Evolutionary conservation across 2,888 invertebrate genomes (phyloP).

Genomic region (Spodoptera exigua): DNA sequence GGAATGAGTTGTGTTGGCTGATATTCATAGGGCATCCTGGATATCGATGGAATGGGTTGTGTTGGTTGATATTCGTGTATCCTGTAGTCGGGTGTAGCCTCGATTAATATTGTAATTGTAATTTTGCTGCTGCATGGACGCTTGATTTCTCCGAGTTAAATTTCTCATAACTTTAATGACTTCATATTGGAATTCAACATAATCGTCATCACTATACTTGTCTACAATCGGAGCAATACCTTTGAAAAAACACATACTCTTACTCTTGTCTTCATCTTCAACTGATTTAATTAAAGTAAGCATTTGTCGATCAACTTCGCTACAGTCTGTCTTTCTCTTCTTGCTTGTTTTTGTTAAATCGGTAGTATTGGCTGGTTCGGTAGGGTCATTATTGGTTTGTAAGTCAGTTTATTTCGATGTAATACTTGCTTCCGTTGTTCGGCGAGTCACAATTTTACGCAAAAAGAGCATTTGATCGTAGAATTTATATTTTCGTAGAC

Average conservation of each 20-base stretch:
- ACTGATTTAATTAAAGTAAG: slow-evolving; percentile 32
- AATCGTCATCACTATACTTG: slow-evolving; percentile 55
- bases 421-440: slow-evolving; percentile 49
- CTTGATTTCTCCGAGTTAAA: slow-evolving; percentile 50
- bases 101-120: slow-evolving; percentile 42
- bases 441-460: slow-evolving; percentile 29
- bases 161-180: slow-evolving; percentile 55
- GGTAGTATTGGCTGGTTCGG: slow-evolving; percentile 38
- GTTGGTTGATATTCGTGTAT: slow-evolving; percentile 49
- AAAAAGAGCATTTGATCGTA: slow-evolving; percentile 47
- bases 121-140: slow-evolving; percentile 32
- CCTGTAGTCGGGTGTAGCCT: slow-evolving; percentile 48
- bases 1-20: slow-evolving; percentile 25
- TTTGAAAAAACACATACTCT: slow-evolving; percentile 30
- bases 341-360: slow-evolving; percentile 31
- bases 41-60: slow-evolving; percentile 45
- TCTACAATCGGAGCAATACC: slow-evolving; percentile 53
- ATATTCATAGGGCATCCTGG: slow-evolving; percentile 47
- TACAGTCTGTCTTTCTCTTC: slow-evolving; percentile 53
- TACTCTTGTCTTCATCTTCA: slow-evolving; percentile 32
- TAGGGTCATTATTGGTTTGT: slow-evolving; percentile 54
- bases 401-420: slow-evolving; percentile 54
- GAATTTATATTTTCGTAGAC: slow-evolving; percentile 53
- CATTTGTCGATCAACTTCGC: slow-evolving; percentile 33
- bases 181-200: slow-evolving; percentile 58